Evolutionary conservation across 1,140 invertebrate genomes (phyloP).

Genomic region (Galleria mellonella): DNA sequence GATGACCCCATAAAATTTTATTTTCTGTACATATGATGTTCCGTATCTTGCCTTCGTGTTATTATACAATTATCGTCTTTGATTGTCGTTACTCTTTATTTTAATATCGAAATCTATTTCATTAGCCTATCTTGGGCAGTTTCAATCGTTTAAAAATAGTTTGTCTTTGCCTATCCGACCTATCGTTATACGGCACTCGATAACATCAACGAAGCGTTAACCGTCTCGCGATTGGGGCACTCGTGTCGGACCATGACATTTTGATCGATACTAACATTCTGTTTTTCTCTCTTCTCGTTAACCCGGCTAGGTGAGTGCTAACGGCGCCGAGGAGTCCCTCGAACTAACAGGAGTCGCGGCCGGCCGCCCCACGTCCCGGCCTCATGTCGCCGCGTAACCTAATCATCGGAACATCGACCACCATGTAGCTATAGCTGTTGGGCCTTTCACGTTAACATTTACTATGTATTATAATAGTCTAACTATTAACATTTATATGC

Average conservation of each 20-base stretch:
- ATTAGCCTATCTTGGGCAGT: too few species aligned
- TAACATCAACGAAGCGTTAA: constrained; percentile 18
- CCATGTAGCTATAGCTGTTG: constrained; percentile 72
- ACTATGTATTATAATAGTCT: constrained; percentile 73
- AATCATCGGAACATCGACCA: constrained; percentile 66
- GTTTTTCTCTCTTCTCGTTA: constrained; percentile 75
- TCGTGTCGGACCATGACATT: constrained; percentile 68
- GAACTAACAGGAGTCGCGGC: constrained; percentile 57
- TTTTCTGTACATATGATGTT: too few species aligned
- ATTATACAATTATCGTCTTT: too few species aligned
- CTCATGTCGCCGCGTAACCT: constrained; percentile 57
- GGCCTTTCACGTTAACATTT: constrained; percentile 72
- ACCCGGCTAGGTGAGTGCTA: constrained; percentile 81
- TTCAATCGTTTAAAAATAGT: neutral
- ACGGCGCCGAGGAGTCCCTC: constrained; percentile 57
- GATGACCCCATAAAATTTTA: too few species aligned
- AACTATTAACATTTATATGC: constrained; percentile 74
- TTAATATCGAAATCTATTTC: too few species aligned
- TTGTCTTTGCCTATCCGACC: constrained; percentile 6
- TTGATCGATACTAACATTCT: constrained; percentile 75
- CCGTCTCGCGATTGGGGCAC: constrained; percentile 55
- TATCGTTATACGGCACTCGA: constrained; percentile 1
- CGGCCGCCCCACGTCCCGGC: constrained; percentile 36
- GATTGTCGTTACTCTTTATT: too few species aligned
- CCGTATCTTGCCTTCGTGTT: too few species aligned